These are phyloP conservation scores for Proisotoma minuta DNA, from an alignment of 2,888 invertebrate species.

Conservation along the genomic window DNA sequence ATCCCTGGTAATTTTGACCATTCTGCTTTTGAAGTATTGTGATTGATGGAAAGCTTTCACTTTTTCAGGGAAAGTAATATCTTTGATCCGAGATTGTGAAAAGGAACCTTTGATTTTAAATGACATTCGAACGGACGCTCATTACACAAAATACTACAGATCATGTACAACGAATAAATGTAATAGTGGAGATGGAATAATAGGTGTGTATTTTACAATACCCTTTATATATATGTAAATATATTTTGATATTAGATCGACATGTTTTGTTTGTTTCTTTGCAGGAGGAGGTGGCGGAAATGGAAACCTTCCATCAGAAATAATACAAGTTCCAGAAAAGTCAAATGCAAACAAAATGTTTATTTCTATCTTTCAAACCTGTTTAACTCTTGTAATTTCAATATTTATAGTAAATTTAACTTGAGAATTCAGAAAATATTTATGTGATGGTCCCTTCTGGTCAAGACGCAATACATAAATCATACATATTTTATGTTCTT, in stretches of 20 bases:
- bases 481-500: too few relatives aligned
- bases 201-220: background rate
- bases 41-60: background rate
- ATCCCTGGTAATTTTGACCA: slow-evolving; percentile 4
- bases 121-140: slow-evolving; percentile 7
- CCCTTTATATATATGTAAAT: too few relatives aligned
- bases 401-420: too few relatives aligned
- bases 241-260: too few relatives aligned
- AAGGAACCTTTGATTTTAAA: slow-evolving; percentile 1
- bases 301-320: background rate
- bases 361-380: background rate
- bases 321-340: background rate
- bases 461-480: too few relatives aligned
- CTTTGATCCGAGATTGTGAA: slow-evolving; percentile 6
- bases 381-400: background rate
- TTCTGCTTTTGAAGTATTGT: background rate
- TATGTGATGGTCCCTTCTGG: too few relatives aligned
- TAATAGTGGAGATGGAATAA: slow-evolving; percentile 7
- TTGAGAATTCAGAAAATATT: too few relatives aligned
- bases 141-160: slow-evolving; percentile 9
- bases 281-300: background rate
- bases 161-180: background rate
- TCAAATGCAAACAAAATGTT: background rate
- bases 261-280: background rate
- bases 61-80: slow-evolving; percentile 5